A percentile compares a stretch with the other conserved stretches of the same genome.
These are phyloP conservation scores for Olivierus martensii DNA, from an alignment of 1,140 invertebrate species.

Conservation along the genomic window DNA sequence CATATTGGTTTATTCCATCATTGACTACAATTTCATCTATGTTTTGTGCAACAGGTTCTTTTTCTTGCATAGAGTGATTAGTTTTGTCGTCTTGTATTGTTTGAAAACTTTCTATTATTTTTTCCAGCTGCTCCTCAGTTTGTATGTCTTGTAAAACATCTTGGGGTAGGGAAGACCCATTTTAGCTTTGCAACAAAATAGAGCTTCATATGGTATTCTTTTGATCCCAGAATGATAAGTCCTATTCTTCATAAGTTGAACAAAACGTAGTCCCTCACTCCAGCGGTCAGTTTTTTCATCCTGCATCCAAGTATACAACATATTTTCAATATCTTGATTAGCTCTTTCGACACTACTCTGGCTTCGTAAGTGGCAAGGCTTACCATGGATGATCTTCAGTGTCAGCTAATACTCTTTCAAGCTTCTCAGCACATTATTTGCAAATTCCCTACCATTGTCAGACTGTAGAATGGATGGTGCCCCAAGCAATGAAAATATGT, in stretches of 20 bases:
- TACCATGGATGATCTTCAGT: conserved; percentile 4
- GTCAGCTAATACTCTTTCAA: conserved; percentile 4
- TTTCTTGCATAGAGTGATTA: background rate
- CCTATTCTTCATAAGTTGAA: conserved; percentile 7
- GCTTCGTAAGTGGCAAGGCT: conserved; percentile 5
- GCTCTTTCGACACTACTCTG: conserved; percentile 6
- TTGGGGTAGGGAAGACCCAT: background rate
- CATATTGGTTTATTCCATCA: background rate
- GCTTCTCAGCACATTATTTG: conserved; percentile 3
- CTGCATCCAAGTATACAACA: conserved; percentile 2
- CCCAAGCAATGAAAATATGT: conserved; percentile 30
- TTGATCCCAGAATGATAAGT: conserved; percentile 8
- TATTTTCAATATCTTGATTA: conserved; percentile 11
- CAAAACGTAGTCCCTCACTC: conserved; percentile 1
- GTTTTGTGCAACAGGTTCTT: background rate
- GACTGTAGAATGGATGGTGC: conserved; percentile 29
- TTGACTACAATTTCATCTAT: background rate
- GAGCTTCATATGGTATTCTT: conserved; percentile 1
- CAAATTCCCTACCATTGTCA: conserved; percentile 18
- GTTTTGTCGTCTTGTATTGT: background rate
- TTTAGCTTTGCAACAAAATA: background rate
- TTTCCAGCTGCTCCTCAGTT: background rate
- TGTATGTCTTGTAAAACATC: conserved; percentile 5
- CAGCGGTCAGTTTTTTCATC: background rate
- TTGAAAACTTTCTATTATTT: background rate